Percentiles rank a stretch among this genome's conserved stretches.
These are phyloP conservation scores for Hypocryptadius cinnamomeus DNA, from an alignment of 2,113 vertebrate genomes.

Conservation along the genomic window DNA sequence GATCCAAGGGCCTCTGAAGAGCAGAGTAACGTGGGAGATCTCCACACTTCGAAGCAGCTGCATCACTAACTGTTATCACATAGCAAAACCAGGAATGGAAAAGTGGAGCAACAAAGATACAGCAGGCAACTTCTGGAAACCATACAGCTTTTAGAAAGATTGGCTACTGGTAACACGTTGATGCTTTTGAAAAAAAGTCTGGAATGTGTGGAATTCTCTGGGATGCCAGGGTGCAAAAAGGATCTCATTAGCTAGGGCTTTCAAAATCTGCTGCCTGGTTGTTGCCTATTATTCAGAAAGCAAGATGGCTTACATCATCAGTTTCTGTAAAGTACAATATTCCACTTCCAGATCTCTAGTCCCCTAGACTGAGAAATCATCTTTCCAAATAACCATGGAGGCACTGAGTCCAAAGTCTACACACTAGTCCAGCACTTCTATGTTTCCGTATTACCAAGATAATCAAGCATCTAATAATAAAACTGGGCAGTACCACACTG, in stretches of 20 bases:
- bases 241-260: constrained; percentile 3
- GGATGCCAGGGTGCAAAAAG: constrained; percentile 12
- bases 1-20: not conserved
- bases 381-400: not conserved
- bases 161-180: not conserved
- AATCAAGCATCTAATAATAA: not conserved
- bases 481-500: not conserved
- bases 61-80: not conserved
- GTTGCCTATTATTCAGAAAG: not conserved
- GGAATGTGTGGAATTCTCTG: constrained; percentile 30
- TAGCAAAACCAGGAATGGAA: not conserved
- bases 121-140: not conserved
- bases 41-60: not conserved
- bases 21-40: not conserved
- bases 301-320: not conserved
- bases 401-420: not conserved
- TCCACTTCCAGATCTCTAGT: not conserved
- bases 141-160: not conserved
- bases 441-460: not conserved
- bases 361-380: not conserved
- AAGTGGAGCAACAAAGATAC: not conserved
- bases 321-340: not conserved
- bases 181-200: not conserved
- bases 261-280: not conserved
- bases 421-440: not conserved